Evolutionary conservation across 2,113 vertebrate species (phyloP).

Genomic region (Sinocyclocheilus anshuiensis): DNA sequence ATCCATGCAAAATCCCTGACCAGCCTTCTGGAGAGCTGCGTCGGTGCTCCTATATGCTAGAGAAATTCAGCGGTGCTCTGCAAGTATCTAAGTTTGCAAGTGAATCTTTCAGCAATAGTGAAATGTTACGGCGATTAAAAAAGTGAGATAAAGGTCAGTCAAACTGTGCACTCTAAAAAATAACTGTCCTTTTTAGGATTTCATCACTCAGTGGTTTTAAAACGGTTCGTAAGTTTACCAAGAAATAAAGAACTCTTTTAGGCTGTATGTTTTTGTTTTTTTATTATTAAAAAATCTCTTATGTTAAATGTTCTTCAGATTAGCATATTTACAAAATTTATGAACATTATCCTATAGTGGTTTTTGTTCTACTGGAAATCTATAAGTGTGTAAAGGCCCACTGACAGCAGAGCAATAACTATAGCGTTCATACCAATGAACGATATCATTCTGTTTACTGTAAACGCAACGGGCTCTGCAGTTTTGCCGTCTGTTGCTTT

Average conservation of each 20-base stretch:
- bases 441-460: not conserved
- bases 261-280: not conserved
- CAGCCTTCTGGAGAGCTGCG: conserved; percentile 26
- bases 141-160: not conserved
- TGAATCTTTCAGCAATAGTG: not conserved
- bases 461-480: not conserved
- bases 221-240: not conserved
- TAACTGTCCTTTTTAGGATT: not conserved
- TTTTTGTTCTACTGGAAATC: not conserved
- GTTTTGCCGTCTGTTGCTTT: not conserved
- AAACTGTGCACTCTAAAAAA: not conserved
- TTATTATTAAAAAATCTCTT: not conserved
- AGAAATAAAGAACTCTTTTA: not conserved
- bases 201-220: not conserved
- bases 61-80: not conserved
- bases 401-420: no score
- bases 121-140: not conserved
- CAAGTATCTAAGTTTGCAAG: conserved; percentile 6
- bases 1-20: conserved; percentile 14
- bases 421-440: not conserved
- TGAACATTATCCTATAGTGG: not conserved
- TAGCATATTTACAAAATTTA: not conserved
- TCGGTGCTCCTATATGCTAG: conserved; percentile 20
- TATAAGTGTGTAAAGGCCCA: no score
- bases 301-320: not conserved